Evolutionary conservation across 2,113 vertebrate species (phyloP).

Genomic region (Lagopus leucura): DNA sequence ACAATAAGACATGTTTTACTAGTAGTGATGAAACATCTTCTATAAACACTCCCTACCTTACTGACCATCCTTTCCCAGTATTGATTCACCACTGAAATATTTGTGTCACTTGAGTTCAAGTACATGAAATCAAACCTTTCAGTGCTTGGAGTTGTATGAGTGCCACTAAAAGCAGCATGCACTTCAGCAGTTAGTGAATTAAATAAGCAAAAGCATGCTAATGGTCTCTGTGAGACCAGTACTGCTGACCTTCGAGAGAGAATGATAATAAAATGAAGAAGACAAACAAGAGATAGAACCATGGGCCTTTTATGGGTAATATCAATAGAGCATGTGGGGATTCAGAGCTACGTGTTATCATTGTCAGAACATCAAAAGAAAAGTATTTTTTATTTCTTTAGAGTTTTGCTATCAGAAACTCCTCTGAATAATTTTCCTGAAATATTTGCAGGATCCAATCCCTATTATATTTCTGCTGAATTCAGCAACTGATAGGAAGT

Average conservation of each 20-base stretch:
- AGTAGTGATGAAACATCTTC: slow-evolving; percentile 82
- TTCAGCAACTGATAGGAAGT: not conserved
- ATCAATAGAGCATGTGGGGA: slow-evolving; percentile 51
- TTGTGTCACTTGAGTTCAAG: slow-evolving; percentile 81
- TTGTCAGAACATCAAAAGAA: slow-evolving; percentile 52
- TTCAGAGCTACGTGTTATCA: slow-evolving; percentile 25
- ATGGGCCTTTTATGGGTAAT: slow-evolving; percentile 57
- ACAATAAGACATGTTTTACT: slow-evolving; percentile 82
- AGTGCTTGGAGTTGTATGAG: slow-evolving; percentile 66
- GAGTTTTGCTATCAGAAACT: slow-evolving; percentile 14
- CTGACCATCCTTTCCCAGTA: slow-evolving; percentile 69
- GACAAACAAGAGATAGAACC: slow-evolving; percentile 67
- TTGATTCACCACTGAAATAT: slow-evolving; percentile 82
- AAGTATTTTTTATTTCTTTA: slow-evolving; percentile 48
- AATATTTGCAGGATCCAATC: slow-evolving; percentile 2
- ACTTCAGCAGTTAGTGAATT: slow-evolving; percentile 69
- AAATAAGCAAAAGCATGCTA: slow-evolving; percentile 76
- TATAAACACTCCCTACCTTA: slow-evolving; percentile 83
- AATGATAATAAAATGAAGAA: slow-evolving; percentile 75
- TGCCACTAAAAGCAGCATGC: slow-evolving; percentile 72
- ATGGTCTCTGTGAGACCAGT: slow-evolving; percentile 62
- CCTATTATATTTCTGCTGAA: not conserved
- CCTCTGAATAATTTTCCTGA: not conserved
- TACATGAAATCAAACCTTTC: slow-evolving; percentile 77
- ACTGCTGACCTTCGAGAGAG: slow-evolving; percentile 65